Evolutionary conservation across 2,888 invertebrate genomes (phyloP).

Genomic region (Diachrysia chrysitis): DNA sequence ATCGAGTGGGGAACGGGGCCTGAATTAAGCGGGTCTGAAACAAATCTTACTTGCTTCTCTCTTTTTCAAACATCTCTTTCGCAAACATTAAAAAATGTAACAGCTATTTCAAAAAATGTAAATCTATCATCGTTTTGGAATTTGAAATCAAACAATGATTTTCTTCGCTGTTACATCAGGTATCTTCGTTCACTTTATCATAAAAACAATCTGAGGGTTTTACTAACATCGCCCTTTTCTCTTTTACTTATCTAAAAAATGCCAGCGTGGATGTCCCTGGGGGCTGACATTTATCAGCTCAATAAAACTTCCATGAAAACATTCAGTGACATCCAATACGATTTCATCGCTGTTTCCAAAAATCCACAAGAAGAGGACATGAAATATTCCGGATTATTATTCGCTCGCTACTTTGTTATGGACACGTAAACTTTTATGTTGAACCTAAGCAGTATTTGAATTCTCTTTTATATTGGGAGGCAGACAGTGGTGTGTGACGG

Average conservation of each 20-base stretch:
- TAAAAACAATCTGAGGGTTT: constrained; percentile 57
- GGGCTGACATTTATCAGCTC: constrained; percentile 83
- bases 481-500: constrained; percentile 56
- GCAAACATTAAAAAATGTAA: constrained; percentile 16
- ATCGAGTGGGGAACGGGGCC: constrained; percentile 77
- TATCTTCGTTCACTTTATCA: constrained; percentile 45
- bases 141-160: constrained; percentile 12
- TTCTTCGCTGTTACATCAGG: constrained; percentile 22
- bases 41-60: constrained; percentile 53
- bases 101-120: background rate
- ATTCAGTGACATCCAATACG: constrained; percentile 84
- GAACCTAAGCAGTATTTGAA: constrained; percentile 66
- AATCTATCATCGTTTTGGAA: background rate
- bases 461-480: constrained; percentile 59
- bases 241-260: constrained; percentile 80
- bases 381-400: constrained; percentile 77
- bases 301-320: constrained; percentile 85
- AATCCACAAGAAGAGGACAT: constrained; percentile 71
- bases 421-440: constrained; percentile 76
- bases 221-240: constrained; percentile 62
- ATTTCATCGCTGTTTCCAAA: constrained; percentile 79
- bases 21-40: constrained; percentile 76
- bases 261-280: constrained; percentile 75
- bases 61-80: constrained; percentile 46
- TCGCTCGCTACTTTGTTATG: constrained; percentile 73